Percentiles rank a stretch among this genome's conserved stretches.
phyloP scores from a whole-genome alignment of 2,888 invertebrate genomes.

The Pasiphila rectangulata region DNA sequence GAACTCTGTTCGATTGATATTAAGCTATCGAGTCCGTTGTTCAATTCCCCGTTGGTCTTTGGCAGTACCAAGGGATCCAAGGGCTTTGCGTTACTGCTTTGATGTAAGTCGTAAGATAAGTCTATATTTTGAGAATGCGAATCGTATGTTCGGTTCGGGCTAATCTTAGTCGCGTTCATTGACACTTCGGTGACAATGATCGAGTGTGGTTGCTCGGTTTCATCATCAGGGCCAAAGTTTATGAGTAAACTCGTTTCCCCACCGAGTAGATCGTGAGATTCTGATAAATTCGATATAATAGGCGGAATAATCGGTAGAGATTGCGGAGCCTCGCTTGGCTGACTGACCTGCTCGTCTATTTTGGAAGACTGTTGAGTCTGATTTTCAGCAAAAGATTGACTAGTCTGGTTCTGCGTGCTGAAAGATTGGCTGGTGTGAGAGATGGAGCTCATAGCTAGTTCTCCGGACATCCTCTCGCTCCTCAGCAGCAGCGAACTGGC shows the following conservation, averaged over 20 bases:
- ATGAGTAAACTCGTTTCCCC: constrained; percentile 52
- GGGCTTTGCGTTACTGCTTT: constrained; percentile 14
- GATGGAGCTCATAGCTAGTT: constrained; percentile 39
- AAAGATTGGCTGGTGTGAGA: constrained; percentile 6
- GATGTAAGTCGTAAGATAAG: constrained; percentile 50
- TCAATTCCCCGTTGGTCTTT: constrained; percentile 36
- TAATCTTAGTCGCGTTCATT: constrained; percentile 48
- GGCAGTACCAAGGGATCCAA: constrained; percentile 22
- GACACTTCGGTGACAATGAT: constrained; percentile 68
- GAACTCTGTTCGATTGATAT: constrained; percentile 15
- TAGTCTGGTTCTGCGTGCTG: neutral
- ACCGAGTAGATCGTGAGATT: constrained; percentile 60
- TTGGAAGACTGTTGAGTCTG: constrained; percentile 5
- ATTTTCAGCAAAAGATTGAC: neutral
- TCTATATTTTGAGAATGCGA: constrained; percentile 45
- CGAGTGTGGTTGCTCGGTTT: constrained; percentile 72
- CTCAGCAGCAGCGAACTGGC: constrained; percentile 56
- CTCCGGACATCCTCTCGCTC: constrained; percentile 57
- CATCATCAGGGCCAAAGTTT: constrained; percentile 62
- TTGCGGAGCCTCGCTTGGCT: constrained; percentile 40
- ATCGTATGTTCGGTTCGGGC: constrained; percentile 49
- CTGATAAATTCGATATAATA: constrained; percentile 58
- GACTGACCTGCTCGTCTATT: constrained; percentile 36
- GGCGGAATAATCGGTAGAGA: constrained; percentile 53
- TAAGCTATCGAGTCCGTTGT: constrained; percentile 22